A percentile compares a stretch with the other conserved stretches of the same genome.
Evolutionary conservation across 2,888 invertebrate genomes (phyloP).

Genomic region (Cephus spinipes): DNA sequence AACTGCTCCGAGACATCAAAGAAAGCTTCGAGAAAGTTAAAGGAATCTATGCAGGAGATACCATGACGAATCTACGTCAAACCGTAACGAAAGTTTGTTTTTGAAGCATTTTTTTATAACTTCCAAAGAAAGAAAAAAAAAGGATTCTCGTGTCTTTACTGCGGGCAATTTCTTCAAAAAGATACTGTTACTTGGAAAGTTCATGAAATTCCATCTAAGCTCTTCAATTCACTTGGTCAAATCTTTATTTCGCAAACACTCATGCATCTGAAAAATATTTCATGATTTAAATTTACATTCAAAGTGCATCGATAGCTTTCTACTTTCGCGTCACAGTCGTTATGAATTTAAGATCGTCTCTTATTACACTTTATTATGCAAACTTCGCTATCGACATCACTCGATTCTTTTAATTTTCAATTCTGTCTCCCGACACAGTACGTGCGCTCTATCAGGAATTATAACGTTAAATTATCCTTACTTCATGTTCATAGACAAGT

Average conservation of each 20-base stretch:
- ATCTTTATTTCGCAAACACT: background rate
- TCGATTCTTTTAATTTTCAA: background rate
- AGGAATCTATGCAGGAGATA: slow-evolving; percentile 10
- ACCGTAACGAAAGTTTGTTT: too few relatives aligned
- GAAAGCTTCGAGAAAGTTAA: slow-evolving; percentile 5
- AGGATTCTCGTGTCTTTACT: too few relatives aligned
- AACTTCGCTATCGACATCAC: background rate
- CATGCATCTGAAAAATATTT: background rate
- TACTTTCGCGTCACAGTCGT: slow-evolving; percentile 23
- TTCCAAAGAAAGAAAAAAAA: background rate
- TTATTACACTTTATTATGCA: background rate
- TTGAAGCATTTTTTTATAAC: background rate
- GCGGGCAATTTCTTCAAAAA: too few relatives aligned
- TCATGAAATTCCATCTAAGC: background rate
- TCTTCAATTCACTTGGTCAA: background rate
- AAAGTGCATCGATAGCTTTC: slow-evolving; percentile 47
- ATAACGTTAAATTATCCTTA: background rate
- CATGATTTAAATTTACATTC: slow-evolving; percentile 47
- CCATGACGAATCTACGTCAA: background rate
- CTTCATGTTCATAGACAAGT: background rate
- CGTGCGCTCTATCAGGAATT: background rate
- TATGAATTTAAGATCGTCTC: slow-evolving; percentile 23
- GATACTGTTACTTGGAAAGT: background rate
- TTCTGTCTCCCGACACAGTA: background rate
- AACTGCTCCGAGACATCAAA: slow-evolving; percentile 36